These are phyloP conservation scores for Caenorhabditis panamensis DNA, from an alignment of 2,888 invertebrate genomes.

Conservation along the genomic window DNA sequence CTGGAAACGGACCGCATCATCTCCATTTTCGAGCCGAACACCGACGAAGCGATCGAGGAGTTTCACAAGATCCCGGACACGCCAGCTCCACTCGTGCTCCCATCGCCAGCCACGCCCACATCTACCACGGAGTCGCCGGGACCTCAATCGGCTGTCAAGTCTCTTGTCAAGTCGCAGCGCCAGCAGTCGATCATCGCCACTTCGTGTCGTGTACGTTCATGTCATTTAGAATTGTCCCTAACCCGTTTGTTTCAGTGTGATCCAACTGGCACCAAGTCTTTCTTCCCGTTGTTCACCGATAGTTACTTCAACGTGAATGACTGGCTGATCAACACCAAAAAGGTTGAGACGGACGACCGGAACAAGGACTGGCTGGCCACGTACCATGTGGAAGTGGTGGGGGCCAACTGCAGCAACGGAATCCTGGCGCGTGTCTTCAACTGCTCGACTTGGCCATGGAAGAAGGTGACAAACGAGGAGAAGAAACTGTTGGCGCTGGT, in stretches of 20 bases:
- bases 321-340: constrained; percentile 33
- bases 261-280: not conserved
- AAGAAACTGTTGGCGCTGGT: constrained; percentile 41
- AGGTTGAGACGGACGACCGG: constrained; percentile 17
- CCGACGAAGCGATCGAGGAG: constrained; percentile 44
- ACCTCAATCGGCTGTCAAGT: no score
- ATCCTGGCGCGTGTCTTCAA: constrained; percentile 17
- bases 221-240: not conserved
- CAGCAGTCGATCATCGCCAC: constrained; percentile 1
- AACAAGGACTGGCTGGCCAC: constrained; percentile 22
- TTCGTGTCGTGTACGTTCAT: constrained; percentile 7
- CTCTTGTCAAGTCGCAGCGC: no score
- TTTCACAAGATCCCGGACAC: constrained; percentile 28
- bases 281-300: constrained; percentile 29
- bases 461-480: constrained; percentile 36
- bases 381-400: constrained; percentile 24
- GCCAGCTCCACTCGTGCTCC: no score
- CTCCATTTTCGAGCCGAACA: constrained; percentile 32
- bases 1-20: constrained; percentile 15
- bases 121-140: not conserved
- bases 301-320: constrained; percentile 39
- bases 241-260: constrained; percentile 48
- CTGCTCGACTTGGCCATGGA: constrained; percentile 41
- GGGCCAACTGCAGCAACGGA: constrained; percentile 31
- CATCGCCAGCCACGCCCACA: constrained; percentile 7